Evolutionary conservation across 2,888 invertebrate genomes (phyloP).

Genomic region (Pristionchus arcanus): DNA sequence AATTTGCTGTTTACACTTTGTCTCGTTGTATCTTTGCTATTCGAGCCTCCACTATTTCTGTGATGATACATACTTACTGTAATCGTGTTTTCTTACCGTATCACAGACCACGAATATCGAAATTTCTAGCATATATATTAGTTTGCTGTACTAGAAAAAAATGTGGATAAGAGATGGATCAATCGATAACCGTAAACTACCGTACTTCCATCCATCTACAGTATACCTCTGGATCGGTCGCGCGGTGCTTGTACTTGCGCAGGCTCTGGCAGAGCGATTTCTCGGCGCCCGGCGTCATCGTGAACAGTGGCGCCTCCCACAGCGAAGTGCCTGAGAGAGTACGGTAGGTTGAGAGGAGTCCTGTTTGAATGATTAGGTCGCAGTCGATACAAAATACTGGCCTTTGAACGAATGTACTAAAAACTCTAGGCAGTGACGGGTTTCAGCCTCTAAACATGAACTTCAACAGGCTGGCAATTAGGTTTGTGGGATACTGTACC

Average conservation of each 20-base stretch:
- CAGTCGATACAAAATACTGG: too few relatives aligned
- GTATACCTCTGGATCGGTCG: constrained; percentile 8
- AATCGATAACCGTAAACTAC: too few relatives aligned
- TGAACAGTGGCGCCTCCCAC: constrained; percentile 41
- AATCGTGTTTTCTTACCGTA: not conserved
- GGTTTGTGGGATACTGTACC: too few relatives aligned
- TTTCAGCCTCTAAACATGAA: too few relatives aligned
- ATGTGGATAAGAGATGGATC: too few relatives aligned
- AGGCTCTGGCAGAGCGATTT: constrained; percentile 5
- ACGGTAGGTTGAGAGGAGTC: constrained; percentile 1
- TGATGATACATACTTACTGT: not conserved
- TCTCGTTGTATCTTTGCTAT: not conserved
- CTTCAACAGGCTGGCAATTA: too few relatives aligned
- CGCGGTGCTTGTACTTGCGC: constrained; percentile 11
- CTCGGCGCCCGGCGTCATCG: not conserved
- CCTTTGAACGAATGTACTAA: too few relatives aligned
- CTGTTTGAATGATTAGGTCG: too few relatives aligned
- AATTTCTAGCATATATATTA: too few relatives aligned
- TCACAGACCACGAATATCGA: not conserved
- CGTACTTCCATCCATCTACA: not conserved
- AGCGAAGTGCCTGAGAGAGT: not conserved
- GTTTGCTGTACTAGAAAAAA: too few relatives aligned
- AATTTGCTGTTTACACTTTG: not conserved
- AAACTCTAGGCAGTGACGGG: too few relatives aligned
- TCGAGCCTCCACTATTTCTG: not conserved